Conservation (phyloP, 92 coral and sea anemone genomes). For the Isaurus tuberculatus region DNA sequence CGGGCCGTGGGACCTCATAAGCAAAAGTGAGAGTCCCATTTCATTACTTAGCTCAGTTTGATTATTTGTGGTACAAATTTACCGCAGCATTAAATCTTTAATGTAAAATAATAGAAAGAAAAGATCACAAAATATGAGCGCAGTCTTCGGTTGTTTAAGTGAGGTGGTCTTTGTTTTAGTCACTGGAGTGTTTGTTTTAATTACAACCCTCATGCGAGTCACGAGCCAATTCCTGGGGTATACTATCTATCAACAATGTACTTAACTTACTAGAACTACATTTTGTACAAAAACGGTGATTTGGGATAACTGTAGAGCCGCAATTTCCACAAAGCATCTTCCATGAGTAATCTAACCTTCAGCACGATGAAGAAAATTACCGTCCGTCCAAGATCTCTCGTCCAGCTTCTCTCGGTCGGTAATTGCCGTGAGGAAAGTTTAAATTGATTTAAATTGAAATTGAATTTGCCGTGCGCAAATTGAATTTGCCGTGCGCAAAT, state of each 20-base stretch:
- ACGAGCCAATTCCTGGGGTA: background rate
- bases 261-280: conserved; percentile 38
- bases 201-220: conserved; percentile 44
- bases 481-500: conserved; percentile 20
- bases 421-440: conserved; percentile 30
- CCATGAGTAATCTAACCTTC: conserved; percentile 18
- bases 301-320: conserved; percentile 38
- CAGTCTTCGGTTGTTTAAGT: conserved; percentile 20
- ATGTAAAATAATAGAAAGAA: conserved; percentile 18
- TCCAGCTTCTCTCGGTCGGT: conserved; percentile 39
- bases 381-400: conserved; percentile 36
- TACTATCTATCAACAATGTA: conserved; percentile 18
- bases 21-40: conserved; percentile 1
- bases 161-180: conserved; percentile 16
- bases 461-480: conserved; percentile 11
- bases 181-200: background rate
- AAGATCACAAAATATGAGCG: conserved; percentile 10
- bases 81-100: conserved; percentile 21
- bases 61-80: conserved; percentile 20
- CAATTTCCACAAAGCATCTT: conserved; percentile 39
- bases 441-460: conserved; percentile 15
- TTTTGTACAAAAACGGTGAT: conserved; percentile 39
- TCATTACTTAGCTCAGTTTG: conserved; percentile 25
- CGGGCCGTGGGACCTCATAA: conserved; percentile 7
- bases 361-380: conserved; percentile 36